Conservation (phyloP, 2,113 vertebrate species). For the Onychostruthus taczanowskii region DNA sequence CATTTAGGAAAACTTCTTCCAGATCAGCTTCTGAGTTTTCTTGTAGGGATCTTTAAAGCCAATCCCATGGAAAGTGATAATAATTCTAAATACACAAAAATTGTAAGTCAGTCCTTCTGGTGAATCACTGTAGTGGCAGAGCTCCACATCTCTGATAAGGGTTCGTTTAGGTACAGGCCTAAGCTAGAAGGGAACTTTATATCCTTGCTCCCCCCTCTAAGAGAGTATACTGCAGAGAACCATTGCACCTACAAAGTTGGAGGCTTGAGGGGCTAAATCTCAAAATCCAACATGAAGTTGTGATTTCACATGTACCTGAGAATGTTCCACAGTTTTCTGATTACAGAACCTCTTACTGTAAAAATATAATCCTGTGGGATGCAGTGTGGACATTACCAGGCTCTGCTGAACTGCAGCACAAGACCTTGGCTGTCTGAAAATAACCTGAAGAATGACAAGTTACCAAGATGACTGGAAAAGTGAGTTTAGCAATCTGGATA, state of each 20-base stretch:
- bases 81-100: background rate
- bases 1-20: background rate
- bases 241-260: background rate
- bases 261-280: background rate
- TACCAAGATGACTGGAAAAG: background rate
- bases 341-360: background rate
- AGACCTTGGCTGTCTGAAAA: background rate
- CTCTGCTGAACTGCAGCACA: background rate
- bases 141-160: background rate
- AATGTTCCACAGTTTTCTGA: background rate
- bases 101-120: background rate
- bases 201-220: fast-evolving
- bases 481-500: background rate
- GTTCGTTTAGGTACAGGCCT: background rate
- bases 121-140: background rate
- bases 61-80: fast-evolving
- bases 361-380: background rate
- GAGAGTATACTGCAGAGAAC: background rate
- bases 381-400: background rate
- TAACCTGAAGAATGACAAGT: background rate
- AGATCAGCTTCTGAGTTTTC: background rate
- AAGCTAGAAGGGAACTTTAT: background rate
- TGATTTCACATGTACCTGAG: background rate
- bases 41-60: background rate
- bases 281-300: background rate